Evolutionary conservation across 1,140 invertebrate genomes (phyloP), one percentile per base, ranked within the genome.

Genomic region (Drosophila bocki): DNA sequence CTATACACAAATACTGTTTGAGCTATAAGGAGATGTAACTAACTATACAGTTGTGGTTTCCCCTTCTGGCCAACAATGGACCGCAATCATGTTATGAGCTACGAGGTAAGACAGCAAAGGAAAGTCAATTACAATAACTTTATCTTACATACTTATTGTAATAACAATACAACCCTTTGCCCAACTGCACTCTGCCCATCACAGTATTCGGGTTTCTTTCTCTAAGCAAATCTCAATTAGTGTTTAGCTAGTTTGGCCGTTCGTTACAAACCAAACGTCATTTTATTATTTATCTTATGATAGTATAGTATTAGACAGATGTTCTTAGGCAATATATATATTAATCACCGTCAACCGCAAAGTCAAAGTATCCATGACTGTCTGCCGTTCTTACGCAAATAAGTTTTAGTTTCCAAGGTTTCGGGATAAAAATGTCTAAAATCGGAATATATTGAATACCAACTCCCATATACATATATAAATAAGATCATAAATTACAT

Each of bases 31-130:
- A 78, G 61, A 78, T 70, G 77, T 75, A 82, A 82, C 78, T 86
- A 75, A 85, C 78, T 54, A 54, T 54, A 54, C 37, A 22, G 22
- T 82, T 79, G 82, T 62, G 82, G 82, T 82, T 78, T 80, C 75
- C 64, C 78, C 67, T 59, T 82, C 63, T 67, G 64, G 58, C 51
- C 64, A 44, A 63, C 35, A 63, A n/a, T 19, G 29, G 32, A 44
- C 37, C 78, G 63, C 69, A 78, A 86, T 78, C 51, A 54, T 54
- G 17, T 37, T 39, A 37, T 75, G 74, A 63, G 78, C 69, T 59
- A 75, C 64, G 58, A 61, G 68, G 64, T 59, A 63, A 33, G 17
- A n/a, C n/a, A 22, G 33, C 22, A 9, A 39, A 63, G 32, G 9
- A 11, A 32, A 19, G 44, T 19, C 33, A 15, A 7, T 22, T 50